These are phyloP conservation scores for Enteromius trimaculatus DNA, from an alignment of 2,797 vertebrate genomes.

Conservation along the genomic window DNA sequence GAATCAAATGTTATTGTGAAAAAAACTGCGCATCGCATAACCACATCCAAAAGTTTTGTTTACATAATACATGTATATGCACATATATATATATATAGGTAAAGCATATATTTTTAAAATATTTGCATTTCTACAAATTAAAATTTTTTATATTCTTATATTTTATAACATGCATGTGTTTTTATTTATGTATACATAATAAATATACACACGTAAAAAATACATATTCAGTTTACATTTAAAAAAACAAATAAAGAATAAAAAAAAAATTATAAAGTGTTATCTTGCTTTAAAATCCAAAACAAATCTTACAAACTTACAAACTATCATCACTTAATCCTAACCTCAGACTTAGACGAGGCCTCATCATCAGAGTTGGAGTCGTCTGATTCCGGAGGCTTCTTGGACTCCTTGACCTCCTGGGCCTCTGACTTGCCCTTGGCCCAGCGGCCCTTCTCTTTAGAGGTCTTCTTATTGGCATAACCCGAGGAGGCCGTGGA, in stretches of 20 bases:
- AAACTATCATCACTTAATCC: not conserved
- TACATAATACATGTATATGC: too few species aligned
- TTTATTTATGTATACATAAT: too few species aligned
- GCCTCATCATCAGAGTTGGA: constrained; percentile 96
- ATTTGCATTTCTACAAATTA: too few species aligned
- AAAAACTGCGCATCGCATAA: too few species aligned
- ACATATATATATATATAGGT: too few species aligned
- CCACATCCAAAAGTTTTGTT: too few species aligned
- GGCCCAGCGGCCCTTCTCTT: constrained; percentile 88
- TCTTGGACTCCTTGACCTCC: constrained; percentile 89
- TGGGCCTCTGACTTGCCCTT: constrained; percentile 85
- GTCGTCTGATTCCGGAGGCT: constrained; percentile 88
- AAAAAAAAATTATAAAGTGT: not conserved
- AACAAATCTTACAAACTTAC: not conserved
- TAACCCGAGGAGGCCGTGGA: constrained; percentile 71
- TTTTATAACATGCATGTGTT: too few species aligned
- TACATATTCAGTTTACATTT: not conserved
- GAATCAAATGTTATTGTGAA: not conserved
- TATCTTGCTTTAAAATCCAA: not conserved
- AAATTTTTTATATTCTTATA: too few species aligned
- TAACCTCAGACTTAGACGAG: constrained; percentile 96
- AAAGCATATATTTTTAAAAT: too few species aligned
- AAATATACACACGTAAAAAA: too few species aligned
- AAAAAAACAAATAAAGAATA: not conserved
- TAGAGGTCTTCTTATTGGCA: constrained; percentile 88